A percentile compares a stretch with the other conserved stretches of the same genome.
Conservation (phyloP, 2,888 invertebrate genomes). For the Melipona bicolor region DNA sequence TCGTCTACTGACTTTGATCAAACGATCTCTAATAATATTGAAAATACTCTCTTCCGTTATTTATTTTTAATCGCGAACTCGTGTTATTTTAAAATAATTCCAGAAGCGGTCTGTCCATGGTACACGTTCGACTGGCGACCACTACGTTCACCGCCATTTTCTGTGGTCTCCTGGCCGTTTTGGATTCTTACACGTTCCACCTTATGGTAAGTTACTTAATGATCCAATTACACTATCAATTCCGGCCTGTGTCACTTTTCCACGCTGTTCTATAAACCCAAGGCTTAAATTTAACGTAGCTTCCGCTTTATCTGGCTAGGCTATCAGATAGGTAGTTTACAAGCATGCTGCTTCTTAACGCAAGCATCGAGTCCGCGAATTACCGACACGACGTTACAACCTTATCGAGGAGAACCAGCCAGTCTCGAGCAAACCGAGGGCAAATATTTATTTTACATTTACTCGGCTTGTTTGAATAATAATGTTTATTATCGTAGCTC, state of each 20-base stretch:
- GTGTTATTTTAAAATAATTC: background rate
- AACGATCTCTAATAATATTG: background rate
- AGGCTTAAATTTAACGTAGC: background rate
- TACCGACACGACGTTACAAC: slow-evolving; percentile 40
- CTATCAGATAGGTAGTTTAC: background rate
- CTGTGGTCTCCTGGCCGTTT: slow-evolving; percentile 75
- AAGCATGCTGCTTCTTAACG: background rate
- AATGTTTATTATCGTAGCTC: slow-evolving; percentile 57
- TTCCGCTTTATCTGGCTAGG: background rate
- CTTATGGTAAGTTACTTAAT: slow-evolving; percentile 72
- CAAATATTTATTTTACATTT: slow-evolving; percentile 64
- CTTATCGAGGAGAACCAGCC: slow-evolving; percentile 51
- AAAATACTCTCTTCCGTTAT: background rate
- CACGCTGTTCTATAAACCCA: background rate
- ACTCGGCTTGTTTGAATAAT: slow-evolving; percentile 61
- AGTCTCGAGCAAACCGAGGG: slow-evolving; percentile 18
- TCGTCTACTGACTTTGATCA: background rate
- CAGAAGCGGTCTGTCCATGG: slow-evolving; percentile 68
- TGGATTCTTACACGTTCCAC: slow-evolving; percentile 77
- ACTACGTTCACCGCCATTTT: slow-evolving; percentile 71
- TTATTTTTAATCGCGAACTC: background rate
- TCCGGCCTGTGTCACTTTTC: background rate
- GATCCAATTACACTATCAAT: background rate
- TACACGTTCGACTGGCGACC: slow-evolving; percentile 73
- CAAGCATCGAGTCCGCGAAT: slow-evolving; percentile 13